A percentile compares a stretch with the other conserved stretches of the same genome.
phyloP scores from a whole-genome alignment of 2,888 invertebrate genomes.

The Limenitis camilla region DNA sequence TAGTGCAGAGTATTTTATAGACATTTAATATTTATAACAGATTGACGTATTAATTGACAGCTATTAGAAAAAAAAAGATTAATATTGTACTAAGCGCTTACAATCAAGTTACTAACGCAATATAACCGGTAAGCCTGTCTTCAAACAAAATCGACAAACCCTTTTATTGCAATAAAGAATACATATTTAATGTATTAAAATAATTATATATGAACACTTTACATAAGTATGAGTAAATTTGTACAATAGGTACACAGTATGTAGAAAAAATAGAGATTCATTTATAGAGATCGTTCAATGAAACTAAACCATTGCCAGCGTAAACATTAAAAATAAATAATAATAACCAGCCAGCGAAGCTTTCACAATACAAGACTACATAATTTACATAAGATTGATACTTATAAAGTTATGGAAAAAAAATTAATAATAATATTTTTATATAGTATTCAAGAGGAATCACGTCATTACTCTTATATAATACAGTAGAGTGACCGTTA shows the following conservation, averaged over 20 bases:
- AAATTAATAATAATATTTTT: slow-evolving; percentile 2
- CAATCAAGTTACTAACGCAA: slow-evolving; percentile 18
- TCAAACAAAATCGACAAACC: slow-evolving; percentile 17
- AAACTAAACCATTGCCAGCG: slow-evolving; percentile 67
- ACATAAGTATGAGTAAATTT: slow-evolving; percentile 66
- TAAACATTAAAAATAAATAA: slow-evolving; percentile 3
- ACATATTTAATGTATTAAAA: slow-evolving; percentile 34
- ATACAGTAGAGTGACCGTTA: not conserved
- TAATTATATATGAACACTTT: slow-evolving; percentile 62
- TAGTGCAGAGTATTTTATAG: slow-evolving; percentile 27
- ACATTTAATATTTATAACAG: slow-evolving; percentile 32
- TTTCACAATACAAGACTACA: not conserved
- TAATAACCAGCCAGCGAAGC: not conserved
- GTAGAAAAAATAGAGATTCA: slow-evolving; percentile 75
- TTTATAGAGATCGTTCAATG: slow-evolving; percentile 71
- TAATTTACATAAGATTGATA: not conserved
- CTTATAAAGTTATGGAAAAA: slow-evolving; percentile 3
- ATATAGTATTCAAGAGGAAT: slow-evolving; percentile 5
- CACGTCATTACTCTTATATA: slow-evolving; percentile 1
- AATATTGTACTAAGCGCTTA: slow-evolving; percentile 35
- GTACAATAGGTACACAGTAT: slow-evolving; percentile 68
- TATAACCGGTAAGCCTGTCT: slow-evolving; percentile 17
- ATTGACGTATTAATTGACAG: slow-evolving; percentile 71
- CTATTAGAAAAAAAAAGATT: slow-evolving; percentile 40
- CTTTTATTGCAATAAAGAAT: slow-evolving; percentile 16